Evolutionary conservation across 2,888 invertebrate genomes (phyloP), one percentile per base, ranked within the genome.

Genomic region (Drosophila birchii): DNA sequence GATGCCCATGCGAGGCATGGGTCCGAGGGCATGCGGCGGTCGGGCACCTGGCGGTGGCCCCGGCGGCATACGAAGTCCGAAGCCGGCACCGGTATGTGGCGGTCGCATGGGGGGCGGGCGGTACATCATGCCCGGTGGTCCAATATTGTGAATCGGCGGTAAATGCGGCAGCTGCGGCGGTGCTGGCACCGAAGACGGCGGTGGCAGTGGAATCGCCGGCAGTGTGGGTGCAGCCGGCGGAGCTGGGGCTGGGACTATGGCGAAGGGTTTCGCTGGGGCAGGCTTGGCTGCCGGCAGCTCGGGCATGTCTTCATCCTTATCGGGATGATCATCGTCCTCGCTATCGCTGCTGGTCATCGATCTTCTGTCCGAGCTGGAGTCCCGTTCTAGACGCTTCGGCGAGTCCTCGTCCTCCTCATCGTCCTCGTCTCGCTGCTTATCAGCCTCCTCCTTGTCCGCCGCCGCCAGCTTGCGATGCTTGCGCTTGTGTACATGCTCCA

Each of bases 401-500:
- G 23, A 18, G 12, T 69, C 73, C n/a, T 78, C 75, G 1, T 79
- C 51, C 4, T 81, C 79, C 9, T 76, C 75, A 0, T 78, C 78
- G 11, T 80, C 75, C 0, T 78, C 78, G 9, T 79, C 76, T 5
- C 29, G 43, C 45, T 47, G 55, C 51, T 76, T 58, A 23, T 66
- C 63, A 5, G 74, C 78, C 5, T 86, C 88, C 93, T 94, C 93
- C 88, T 95, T 95, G 29, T 85, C 86, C 4, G 72, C 78, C 20
- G 94, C 94, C 20, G 94, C 94, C 79, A 95, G 93, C 81, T 95
- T 95, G 20, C 88, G 89, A 88, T 95, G 96, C 74, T 95, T 94
- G 91, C 96, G 96, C 88, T 95, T 95, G 79, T 96, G 96, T 0
- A 96, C 96, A 73, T 95, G 96, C 92, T 97, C 97, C 96, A 96